Percentiles rank a stretch among this genome's conserved stretches.
Conservation (phyloP, 2,113 vertebrate genomes). For the Artemisiospiza belli region DNA sequence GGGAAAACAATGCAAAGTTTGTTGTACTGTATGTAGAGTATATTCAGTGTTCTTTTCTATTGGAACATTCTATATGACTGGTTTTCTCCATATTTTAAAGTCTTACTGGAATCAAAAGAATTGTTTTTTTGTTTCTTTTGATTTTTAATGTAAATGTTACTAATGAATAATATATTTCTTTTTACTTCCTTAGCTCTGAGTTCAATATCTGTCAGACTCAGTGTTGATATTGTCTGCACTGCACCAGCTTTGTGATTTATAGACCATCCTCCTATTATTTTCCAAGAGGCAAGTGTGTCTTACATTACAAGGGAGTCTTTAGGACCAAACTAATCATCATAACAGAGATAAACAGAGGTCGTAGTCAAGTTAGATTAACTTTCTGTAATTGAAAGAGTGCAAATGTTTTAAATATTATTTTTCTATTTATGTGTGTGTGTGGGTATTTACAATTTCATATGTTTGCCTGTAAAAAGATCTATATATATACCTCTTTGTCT, state of each 20-base stretch:
- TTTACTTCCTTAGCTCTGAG: constrained; percentile 38
- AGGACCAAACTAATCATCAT: neutral
- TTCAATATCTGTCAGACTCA: constrained; percentile 39
- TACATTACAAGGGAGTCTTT: neutral
- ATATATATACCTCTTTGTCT: neutral
- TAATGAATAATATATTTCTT: constrained; percentile 15
- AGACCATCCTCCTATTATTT: neutral
- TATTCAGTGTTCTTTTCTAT: neutral
- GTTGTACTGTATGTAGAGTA: neutral
- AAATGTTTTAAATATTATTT: neutral
- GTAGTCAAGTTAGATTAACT: neutral
- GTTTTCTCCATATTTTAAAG: neutral
- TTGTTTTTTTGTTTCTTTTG: neutral
- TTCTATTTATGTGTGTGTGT: neutral
- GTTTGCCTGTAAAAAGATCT: neutral
- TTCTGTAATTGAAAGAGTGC: neutral
- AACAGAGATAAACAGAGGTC: neutral
- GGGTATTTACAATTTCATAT: neutral
- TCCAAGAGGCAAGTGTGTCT: neutral
- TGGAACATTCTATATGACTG: neutral
- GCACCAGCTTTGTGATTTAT: constrained; percentile 30
- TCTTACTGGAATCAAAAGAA: neutral
- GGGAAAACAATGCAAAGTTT: neutral
- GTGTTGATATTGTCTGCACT: neutral
- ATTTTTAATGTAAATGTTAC: constrained; percentile 1